These are phyloP conservation scores for Pogonocherus hispidulus DNA, from an alignment of 2,888 invertebrate genomes.

Conservation along the genomic window DNA sequence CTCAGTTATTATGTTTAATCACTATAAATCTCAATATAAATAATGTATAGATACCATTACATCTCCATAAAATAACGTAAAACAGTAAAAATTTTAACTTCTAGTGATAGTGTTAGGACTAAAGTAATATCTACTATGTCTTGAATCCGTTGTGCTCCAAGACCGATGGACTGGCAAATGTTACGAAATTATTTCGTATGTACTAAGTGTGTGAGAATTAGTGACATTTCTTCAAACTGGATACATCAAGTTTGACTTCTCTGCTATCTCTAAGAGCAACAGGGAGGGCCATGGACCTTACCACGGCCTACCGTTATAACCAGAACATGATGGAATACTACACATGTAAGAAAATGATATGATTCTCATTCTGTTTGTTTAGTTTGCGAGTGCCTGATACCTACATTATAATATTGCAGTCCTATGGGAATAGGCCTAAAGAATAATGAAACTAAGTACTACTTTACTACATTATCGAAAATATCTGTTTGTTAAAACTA, in stretches of 20 bases:
- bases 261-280: conserved; percentile 77
- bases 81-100: too few relatives aligned
- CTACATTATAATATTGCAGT: too few relatives aligned
- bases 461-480: too few relatives aligned
- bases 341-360: conserved; percentile 81
- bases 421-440: too few relatives aligned
- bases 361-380: background rate
- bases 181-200: conserved; percentile 36
- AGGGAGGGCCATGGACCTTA: conserved; percentile 87
- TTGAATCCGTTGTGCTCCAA: background rate
- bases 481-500: too few relatives aligned
- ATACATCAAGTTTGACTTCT: conserved; percentile 78
- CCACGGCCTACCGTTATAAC: conserved; percentile 95
- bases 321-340: conserved; percentile 99
- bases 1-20: background rate
- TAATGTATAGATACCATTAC: too few relatives aligned
- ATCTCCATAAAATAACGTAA: too few relatives aligned
- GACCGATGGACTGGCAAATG: conserved; percentile 18
- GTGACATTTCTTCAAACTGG: conserved; percentile 71
- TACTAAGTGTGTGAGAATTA: conserved; percentile 32
- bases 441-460: too few relatives aligned
- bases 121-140: background rate
- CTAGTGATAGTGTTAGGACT: conserved; percentile 2
- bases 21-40: too few relatives aligned
- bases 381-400: too few relatives aligned